Evolutionary conservation across 2,797 vertebrate species (phyloP).

Genomic region (Enteromius mattozi): DNA sequence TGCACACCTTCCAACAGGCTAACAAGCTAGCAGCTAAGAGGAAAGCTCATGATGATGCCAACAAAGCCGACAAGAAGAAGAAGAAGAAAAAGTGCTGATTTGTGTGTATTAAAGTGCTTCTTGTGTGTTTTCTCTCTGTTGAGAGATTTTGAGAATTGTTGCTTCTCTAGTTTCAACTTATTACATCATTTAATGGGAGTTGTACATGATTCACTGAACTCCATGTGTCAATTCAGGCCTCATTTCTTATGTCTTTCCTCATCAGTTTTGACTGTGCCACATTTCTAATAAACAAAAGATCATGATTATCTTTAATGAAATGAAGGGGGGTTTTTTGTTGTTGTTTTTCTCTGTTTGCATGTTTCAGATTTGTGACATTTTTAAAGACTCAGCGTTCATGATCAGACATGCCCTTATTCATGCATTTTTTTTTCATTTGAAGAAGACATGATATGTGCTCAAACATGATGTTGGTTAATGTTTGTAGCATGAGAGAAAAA

Average conservation of each 20-base stretch:
- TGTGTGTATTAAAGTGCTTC: conserved; percentile 47
- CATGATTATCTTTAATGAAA: neutral
- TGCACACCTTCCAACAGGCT: conserved; percentile 77
- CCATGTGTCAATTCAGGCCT: neutral
- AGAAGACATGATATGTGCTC: no score
- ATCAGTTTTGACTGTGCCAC: neutral
- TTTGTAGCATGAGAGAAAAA: no score
- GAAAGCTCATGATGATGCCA: conserved; percentile 86
- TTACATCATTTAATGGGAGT: neutral
- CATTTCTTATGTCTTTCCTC: neutral
- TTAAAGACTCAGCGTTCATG: no score
- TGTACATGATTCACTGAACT: neutral
- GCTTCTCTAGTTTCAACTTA: neutral
- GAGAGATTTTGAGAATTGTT: conserved; percentile 14
- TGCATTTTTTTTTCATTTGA: no score
- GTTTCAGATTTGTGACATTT: neutral
- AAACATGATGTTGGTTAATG: no score
- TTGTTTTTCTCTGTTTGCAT: neutral
- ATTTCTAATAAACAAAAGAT: conserved; percentile 26
- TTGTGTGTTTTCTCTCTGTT: neutral
- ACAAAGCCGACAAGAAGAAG: conserved; percentile 85
- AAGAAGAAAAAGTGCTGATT: conserved; percentile 69
- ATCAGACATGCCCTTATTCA: no score
- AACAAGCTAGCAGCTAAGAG: conserved; percentile 94
- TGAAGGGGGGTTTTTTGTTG: neutral